Evolutionary conservation across 2,797 vertebrate species (phyloP), one percentile per base, ranked within the genome.

Genomic region (Bucorvus abyssinicus): DNA sequence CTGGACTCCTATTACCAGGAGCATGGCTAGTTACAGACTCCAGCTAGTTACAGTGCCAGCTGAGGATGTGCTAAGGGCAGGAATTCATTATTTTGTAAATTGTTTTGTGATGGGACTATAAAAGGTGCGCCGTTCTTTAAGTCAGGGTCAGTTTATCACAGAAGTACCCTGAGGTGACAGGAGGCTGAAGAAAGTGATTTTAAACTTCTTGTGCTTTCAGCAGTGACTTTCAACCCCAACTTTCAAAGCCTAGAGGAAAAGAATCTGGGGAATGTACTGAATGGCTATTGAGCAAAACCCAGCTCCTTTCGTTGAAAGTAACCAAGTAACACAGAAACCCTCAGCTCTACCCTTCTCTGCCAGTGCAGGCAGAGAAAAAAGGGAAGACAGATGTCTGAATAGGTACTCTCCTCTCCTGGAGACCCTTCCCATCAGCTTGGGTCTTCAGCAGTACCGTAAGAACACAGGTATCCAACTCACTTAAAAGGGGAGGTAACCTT

Each of bases 161-260:
- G 44, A 84, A 68, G 53, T 76, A 80, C 71, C 86, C 92, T n/a
- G 75, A 90, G 77, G 91, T 74, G 91, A 82, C 76, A 84, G 57
- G 30, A 93, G 90, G 50, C 49, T 86, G 87, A 27, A 91, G 85
- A 93, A 83, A 59, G 89, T 78, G 92, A 34, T 84, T 95, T 95
- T 90, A 56, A 84, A 94, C 89, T 94, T 93, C 81, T 76, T 67
- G 47, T 65, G 84, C 85, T 93, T 87, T 81, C 70, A 87, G 67
- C 79, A 83, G 68, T 76, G 60, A 86, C 80, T 95, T 80, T 45
- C 89, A 91, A 45, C 44, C n/a, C 61, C 2, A 24, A 45, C 10
- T 84, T 83, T 45, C 65, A 88, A 88, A 91, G 60, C 67, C 26
- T 10, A 68, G 91, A 81, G 34, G 44, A 68, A 80, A 96, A 63